Evolutionary conservation across 2,113 vertebrate species (phyloP).

Genomic region (Scophthalmus maximus): DNA sequence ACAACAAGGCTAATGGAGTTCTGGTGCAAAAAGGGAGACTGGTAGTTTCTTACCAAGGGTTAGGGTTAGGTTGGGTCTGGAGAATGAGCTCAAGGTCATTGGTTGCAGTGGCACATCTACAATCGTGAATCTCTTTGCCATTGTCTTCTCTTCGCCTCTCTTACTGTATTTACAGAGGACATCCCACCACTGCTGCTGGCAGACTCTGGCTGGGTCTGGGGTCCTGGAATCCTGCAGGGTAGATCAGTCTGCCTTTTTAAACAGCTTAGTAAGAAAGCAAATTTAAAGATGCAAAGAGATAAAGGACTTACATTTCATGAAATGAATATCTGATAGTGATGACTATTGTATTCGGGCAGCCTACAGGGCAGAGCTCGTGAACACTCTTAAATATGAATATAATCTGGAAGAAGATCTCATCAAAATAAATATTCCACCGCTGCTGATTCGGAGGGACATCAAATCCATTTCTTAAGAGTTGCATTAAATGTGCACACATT

Average conservation of each 20-base stretch:
- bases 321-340: slow-evolving; percentile 19
- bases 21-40: too few species aligned
- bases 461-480: slow-evolving; percentile 39
- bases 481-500: slow-evolving; percentile 31
- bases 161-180: too few species aligned
- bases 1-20: too few species aligned
- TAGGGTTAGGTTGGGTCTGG: too few species aligned
- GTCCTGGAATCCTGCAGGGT: too few species aligned
- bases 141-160: too few species aligned
- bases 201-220: too few species aligned
- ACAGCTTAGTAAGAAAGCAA: neutral
- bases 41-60: too few species aligned
- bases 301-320: neutral
- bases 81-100: too few species aligned
- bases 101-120: too few species aligned
- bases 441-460: slow-evolving; percentile 4
- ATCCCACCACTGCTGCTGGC: too few species aligned
- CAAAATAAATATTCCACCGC: slow-evolving; percentile 29
- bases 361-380: slow-evolving; percentile 8
- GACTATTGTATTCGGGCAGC: slow-evolving; percentile 14
- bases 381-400: slow-evolving; percentile 20
- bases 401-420: neutral
- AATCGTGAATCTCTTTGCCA: too few species aligned
- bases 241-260: neutral
- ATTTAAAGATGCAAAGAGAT: slow-evolving; percentile 1